Evolutionary conservation across 1,140 invertebrate genomes (phyloP), one percentile per base, ranked within the genome.

Genomic region (Lucilia cuprina): DNA sequence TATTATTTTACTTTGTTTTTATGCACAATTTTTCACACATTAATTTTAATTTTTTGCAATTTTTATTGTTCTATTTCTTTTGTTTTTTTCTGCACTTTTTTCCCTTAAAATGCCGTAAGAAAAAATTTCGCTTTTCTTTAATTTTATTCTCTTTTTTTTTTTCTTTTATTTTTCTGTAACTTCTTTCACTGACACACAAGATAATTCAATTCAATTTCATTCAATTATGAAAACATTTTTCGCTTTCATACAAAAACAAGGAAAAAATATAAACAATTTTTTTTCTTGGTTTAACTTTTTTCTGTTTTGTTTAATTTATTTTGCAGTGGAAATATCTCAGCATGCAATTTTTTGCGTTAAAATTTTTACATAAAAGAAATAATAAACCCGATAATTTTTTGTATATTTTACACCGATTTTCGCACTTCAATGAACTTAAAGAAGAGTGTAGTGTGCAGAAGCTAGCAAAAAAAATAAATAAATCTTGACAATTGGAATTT

Each of bases 401-500:
- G 1, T 19, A 19, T 70, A 21, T 70, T 70, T 70, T 70, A 21
- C 65, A 70, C 65, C 19, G 65, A 19, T 21, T 70, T 70, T 70
- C 65, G 65, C 65, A 70, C 65, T 70, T 70, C 19, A 70, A 25
- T 70, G 65, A 70, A 70, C 65, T 70, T 7, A n/a, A n/a, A n/a
- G 14, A 60, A n/a, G n/a, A 60, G 55, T 60, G 55, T 60, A n/a
- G 55, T 60, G 65, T 25, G 65, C 55, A 25, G 65, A 70, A 70
- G 35, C 34, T 13, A 13, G 34, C 35, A 80, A 80, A 80, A 49
- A n/a, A n/a, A n/a, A n/a, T n/a, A n/a, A 17, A 75, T 34, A 75
- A 78, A 41, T 50, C 77, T 49, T 80, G 77, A 77, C 74, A 77
- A 77, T 77, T 77, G 35, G 74, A 80, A 49, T 80, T 80, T 77